A percentile compares a stretch with the other conserved stretches of the same genome.
These are phyloP conservation scores for Emydura subglobosa DNA, from an alignment of 2,113 vertebrate genomes.

Conservation along the genomic window DNA sequence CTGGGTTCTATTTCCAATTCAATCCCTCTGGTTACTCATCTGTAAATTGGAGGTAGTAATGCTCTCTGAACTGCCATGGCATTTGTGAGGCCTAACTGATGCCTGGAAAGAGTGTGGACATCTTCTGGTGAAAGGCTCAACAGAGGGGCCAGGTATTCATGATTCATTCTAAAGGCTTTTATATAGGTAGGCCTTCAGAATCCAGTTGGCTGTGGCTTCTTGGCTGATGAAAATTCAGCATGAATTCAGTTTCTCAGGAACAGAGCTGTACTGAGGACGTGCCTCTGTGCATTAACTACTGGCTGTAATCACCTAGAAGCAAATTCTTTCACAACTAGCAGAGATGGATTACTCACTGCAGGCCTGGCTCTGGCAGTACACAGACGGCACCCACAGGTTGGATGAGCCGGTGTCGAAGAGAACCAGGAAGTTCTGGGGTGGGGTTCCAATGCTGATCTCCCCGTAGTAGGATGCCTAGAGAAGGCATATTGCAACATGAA, in stretches of 20 bases:
- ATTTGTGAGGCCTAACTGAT: neutral
- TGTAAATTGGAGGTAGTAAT: neutral
- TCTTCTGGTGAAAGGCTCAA: neutral
- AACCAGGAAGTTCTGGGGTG: constrained; percentile 70
- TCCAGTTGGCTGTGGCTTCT: neutral
- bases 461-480: constrained; percentile 66
- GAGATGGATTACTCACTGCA: constrained; percentile 53
- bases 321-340: neutral
- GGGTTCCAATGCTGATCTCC: constrained; percentile 68
- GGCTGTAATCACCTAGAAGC: neutral
- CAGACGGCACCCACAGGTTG: constrained; percentile 68
- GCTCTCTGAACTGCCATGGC: neutral
- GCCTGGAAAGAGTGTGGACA: neutral
- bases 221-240: neutral
- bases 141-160: neutral
- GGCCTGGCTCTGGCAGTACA: constrained; percentile 60
- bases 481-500: neutral
- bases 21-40: neutral
- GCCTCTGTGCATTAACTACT: neutral
- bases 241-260: neutral
- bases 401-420: constrained; percentile 73
- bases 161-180: neutral
- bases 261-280: neutral
- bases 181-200: neutral
- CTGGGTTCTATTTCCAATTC: neutral